phyloP scores from a whole-genome alignment of 2,888 invertebrate species.

The Balanococcus diminutus region DNA sequence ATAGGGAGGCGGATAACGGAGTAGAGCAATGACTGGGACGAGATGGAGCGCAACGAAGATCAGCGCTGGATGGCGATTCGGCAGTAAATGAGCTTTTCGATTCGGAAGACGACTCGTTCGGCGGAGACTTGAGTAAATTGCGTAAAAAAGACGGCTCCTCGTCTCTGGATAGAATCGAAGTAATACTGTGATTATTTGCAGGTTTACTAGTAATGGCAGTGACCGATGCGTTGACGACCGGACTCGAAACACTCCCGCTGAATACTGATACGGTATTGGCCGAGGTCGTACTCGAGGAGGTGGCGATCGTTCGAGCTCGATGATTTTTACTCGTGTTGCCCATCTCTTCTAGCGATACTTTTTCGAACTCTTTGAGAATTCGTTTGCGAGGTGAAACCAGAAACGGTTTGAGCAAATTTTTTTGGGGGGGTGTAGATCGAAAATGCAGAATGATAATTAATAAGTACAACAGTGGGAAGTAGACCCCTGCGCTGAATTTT shows the following conservation, averaged over 20 bases:
- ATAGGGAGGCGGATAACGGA: constrained; percentile 22
- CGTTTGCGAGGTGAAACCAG: constrained; percentile 84
- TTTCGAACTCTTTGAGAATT: constrained; percentile 80
- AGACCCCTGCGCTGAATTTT: no score
- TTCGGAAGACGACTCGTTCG: constrained; percentile 54
- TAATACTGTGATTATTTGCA: constrained; percentile 81
- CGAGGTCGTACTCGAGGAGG: neutral
- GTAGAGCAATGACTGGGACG: constrained; percentile 53
- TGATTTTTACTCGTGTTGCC: constrained; percentile 64
- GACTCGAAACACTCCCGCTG: constrained; percentile 59
- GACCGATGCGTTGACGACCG: neutral
- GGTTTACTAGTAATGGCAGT: constrained; percentile 49
- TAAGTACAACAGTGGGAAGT: no score
- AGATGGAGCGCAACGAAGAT: neutral
- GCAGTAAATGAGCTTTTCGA: constrained; percentile 41
- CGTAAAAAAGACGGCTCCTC: constrained; percentile 60
- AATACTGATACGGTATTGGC: constrained; percentile 59
- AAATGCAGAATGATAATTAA: no score
- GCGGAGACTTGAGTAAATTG: constrained; percentile 63
- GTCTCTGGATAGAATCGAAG: constrained; percentile 75
- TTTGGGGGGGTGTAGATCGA: no score
- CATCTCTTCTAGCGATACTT: constrained; percentile 74
- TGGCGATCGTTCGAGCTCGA: constrained; percentile 61
- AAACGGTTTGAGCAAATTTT: no score
- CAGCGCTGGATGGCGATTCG: constrained; percentile 42